phyloP scores from a whole-genome alignment of 2,797 vertebrate species.

The Protosalanx chinensis region DNA sequence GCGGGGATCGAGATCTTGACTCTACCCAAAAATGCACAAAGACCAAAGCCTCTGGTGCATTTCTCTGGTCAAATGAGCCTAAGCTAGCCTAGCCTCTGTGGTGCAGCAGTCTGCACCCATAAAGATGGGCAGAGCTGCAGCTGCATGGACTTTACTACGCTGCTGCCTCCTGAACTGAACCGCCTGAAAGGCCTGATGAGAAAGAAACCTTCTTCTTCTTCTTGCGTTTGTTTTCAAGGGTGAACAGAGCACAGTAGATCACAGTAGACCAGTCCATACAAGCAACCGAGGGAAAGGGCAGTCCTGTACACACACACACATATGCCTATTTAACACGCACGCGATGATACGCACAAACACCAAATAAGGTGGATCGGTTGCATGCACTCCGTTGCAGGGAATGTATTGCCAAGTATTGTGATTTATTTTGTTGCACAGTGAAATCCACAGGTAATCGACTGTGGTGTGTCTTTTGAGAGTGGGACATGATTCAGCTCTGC shows the following conservation, averaged over 20 bases:
- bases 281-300: slow-evolving; percentile 46
- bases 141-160: slow-evolving; percentile 28
- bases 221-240: slow-evolving; percentile 55
- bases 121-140: slow-evolving; percentile 21
- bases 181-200: slow-evolving; percentile 52
- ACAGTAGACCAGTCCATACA: slow-evolving; percentile 67
- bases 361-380: slow-evolving; percentile 20
- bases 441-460: slow-evolving; percentile 11
- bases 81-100: slow-evolving; percentile 11
- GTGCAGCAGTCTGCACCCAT: slow-evolving; percentile 2
- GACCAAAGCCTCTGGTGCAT: slow-evolving; percentile 20
- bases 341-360: slow-evolving; percentile 5
- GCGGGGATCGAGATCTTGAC: slow-evolving; percentile 9
- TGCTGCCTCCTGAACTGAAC: slow-evolving; percentile 26
- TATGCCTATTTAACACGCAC: not conserved
- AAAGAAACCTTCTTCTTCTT: slow-evolving; percentile 56
- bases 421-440: slow-evolving; percentile 28
- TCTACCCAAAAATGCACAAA: slow-evolving; percentile 17
- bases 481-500: slow-evolving; percentile 20
- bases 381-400: slow-evolving; percentile 21
- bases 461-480: slow-evolving; percentile 21
- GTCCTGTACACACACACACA: slow-evolving; percentile 13
- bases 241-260: slow-evolving; percentile 58
- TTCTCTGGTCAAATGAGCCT: slow-evolving; percentile 9
- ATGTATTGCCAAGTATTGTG: slow-evolving; percentile 15